Conservation (phyloP, 2,797 vertebrate genomes). For the Pterois miles region DNA sequence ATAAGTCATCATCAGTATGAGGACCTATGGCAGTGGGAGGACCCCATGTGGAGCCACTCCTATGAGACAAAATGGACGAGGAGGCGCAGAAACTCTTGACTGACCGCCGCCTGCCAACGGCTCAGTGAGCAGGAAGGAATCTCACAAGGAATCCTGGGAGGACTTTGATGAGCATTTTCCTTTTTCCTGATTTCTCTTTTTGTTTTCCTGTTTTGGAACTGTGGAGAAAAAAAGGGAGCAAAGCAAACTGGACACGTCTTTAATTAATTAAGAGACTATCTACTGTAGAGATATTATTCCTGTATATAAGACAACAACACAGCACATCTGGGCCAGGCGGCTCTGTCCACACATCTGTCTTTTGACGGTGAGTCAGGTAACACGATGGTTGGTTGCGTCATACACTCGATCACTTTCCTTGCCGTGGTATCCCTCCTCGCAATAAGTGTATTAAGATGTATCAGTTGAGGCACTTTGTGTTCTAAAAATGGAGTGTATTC, state of each 20-base stretch:
- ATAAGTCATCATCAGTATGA: conserved; percentile 66
- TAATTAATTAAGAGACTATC: conserved; percentile 50
- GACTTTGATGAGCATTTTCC: conserved; percentile 49
- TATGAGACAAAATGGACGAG: conserved; percentile 44
- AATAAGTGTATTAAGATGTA: conserved; percentile 87
- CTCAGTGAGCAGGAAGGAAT: conserved; percentile 15
- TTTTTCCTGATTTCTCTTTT: conserved; percentile 39
- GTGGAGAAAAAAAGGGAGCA: conserved; percentile 10
- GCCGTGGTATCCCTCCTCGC: conserved; percentile 77
- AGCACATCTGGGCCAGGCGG: conserved; percentile 82
- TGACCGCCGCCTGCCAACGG: conserved; percentile 22
- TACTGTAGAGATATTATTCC: conserved; percentile 58
- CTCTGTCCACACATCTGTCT: conserved; percentile 78
- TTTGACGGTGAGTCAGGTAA: conserved; percentile 73
- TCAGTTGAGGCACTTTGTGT: conserved; percentile 83
- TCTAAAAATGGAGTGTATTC: conserved; percentile 74
- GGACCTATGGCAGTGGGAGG: conserved; percentile 60
- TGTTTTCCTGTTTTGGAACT: conserved; percentile 20
- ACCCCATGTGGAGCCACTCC: conserved; percentile 60
- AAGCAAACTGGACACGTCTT: conserved; percentile 39
- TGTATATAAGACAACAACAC: conserved; percentile 73
- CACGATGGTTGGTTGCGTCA: conserved; percentile 72
- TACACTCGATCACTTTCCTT: conserved; percentile 71
- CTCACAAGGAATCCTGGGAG: conserved; percentile 5
- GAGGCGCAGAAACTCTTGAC: conserved; percentile 20